phyloP scores from a whole-genome alignment of 2,113 vertebrate species.

The Megaceryle maxima region DNA sequence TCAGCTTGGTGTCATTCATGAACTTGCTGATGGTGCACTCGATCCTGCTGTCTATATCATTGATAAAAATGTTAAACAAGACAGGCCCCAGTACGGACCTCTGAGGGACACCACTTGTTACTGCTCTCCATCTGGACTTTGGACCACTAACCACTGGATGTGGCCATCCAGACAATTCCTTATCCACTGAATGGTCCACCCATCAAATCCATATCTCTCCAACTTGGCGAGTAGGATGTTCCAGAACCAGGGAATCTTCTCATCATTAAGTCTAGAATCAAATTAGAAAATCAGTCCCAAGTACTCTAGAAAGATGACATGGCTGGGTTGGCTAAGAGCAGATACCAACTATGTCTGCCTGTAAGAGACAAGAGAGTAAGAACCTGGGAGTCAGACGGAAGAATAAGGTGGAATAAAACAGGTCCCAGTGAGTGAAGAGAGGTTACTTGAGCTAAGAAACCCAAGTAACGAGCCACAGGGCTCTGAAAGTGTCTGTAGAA shows the following conservation, averaged over 20 bases:
- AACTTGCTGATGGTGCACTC: too few relatives aligned
- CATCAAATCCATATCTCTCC: too few relatives aligned
- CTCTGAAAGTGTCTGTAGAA: background rate
- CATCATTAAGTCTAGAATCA: background rate
- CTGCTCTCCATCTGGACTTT: too few relatives aligned
- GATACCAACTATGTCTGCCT: background rate
- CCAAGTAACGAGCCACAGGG: background rate
- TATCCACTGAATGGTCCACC: too few relatives aligned
- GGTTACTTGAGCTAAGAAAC: background rate
- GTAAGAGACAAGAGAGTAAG: background rate
- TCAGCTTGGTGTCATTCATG: too few relatives aligned
- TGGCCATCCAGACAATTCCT: too few relatives aligned
- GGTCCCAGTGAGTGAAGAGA: background rate
- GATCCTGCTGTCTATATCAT: too few relatives aligned
- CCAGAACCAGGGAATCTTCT: background rate
- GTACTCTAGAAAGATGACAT: background rate
- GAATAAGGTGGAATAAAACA: background rate
- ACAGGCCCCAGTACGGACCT: too few relatives aligned
- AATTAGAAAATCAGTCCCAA: background rate
- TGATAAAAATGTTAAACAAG: too few relatives aligned
- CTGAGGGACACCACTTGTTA: too few relatives aligned
- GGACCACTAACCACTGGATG: too few relatives aligned
- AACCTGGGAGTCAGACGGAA: background rate
- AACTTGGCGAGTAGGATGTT: too few relatives aligned
- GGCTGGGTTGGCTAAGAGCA: background rate